A percentile compares a stretch with the other conserved stretches of the same genome.
Conservation (phyloP, 2,888 invertebrate genomes). For the Brassicogethes aeneus region DNA sequence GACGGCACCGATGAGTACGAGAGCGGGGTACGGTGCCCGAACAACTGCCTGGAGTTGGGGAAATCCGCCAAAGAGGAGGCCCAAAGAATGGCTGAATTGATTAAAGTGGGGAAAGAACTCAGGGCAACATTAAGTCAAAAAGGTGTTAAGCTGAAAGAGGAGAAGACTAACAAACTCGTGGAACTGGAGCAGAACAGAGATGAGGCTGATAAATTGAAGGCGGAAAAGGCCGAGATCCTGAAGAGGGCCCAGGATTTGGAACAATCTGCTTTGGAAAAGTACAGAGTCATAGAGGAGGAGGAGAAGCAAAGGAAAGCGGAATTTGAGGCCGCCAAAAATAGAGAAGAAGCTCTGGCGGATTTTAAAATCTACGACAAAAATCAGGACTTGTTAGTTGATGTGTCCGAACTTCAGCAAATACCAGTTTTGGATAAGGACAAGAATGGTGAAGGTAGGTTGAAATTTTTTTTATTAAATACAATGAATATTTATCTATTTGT, state of each 20-base stretch:
- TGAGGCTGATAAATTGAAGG: slow-evolving; percentile 70
- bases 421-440: slow-evolving; percentile 80
- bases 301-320: slow-evolving; percentile 51
- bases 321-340: slow-evolving; percentile 47
- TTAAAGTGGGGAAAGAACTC: slow-evolving; percentile 63
- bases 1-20: slow-evolving; percentile 87
- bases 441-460: slow-evolving; percentile 55
- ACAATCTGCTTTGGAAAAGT: slow-evolving; percentile 65
- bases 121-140: slow-evolving; percentile 64
- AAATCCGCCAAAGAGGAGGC: slow-evolving; percentile 65
- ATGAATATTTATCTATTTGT: too few relatives aligned
- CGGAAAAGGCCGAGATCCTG: slow-evolving; percentile 68
- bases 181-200: slow-evolving; percentile 62
- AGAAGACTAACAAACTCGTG: slow-evolving; percentile 60
- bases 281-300: slow-evolving; percentile 59
- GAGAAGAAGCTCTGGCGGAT: slow-evolving; percentile 59
- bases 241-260: slow-evolving; percentile 64
- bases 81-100: slow-evolving; percentile 60
- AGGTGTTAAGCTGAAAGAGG: slow-evolving; percentile 57
- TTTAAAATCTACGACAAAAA: slow-evolving; percentile 77
- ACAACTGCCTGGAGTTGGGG: slow-evolving; percentile 76
- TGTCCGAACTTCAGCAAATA: slow-evolving; percentile 60
- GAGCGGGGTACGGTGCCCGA: slow-evolving; percentile 51
- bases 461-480: too few relatives aligned
- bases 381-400: slow-evolving; percentile 62